phyloP scores from a whole-genome alignment of 2,888 invertebrate genomes.

The Hydriomena furcata region DNA sequence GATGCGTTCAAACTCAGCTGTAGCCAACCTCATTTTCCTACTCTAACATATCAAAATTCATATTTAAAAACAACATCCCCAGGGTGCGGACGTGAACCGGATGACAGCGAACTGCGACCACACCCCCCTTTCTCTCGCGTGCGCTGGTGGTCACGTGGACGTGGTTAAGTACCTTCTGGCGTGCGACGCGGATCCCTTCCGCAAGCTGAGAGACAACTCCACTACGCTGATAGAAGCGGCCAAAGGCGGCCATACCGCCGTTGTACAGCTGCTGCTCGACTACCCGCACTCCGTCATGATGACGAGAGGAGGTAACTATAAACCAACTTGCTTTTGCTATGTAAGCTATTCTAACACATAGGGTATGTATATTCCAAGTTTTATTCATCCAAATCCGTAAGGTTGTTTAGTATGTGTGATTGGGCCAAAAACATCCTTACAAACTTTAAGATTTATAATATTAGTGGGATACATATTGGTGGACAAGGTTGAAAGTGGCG shows the following conservation, averaged over 20 bases:
- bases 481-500: too few species aligned
- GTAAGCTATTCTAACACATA: not conserved
- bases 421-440: too few species aligned
- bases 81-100: slow-evolving; percentile 78
- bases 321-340: too few species aligned
- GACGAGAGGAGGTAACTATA: slow-evolving; percentile 49
- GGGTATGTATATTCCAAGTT: not conserved
- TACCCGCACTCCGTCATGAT: slow-evolving; percentile 94
- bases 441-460: too few species aligned
- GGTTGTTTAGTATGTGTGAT: too few species aligned
- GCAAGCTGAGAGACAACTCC: slow-evolving; percentile 98
- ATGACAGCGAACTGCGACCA: slow-evolving; percentile 98
- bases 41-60: too few species aligned
- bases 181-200: slow-evolving; percentile 96
- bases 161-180: slow-evolving; percentile 96
- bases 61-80: slow-evolving; percentile 5
- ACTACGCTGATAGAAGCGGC: slow-evolving; percentile 99
- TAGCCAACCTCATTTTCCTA: too few species aligned
- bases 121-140: slow-evolving; percentile 97
- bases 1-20: too few species aligned
- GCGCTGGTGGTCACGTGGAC: slow-evolving; percentile 97
- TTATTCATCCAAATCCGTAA: too few species aligned
- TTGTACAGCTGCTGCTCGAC: slow-evolving; percentile 97
- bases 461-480: too few species aligned
- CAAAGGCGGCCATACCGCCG: slow-evolving; percentile 97